Evolutionary conservation across 1,140 invertebrate genomes (phyloP), one percentile per base, ranked within the genome.

Genomic region (Leptopilina clavipes): DNA sequence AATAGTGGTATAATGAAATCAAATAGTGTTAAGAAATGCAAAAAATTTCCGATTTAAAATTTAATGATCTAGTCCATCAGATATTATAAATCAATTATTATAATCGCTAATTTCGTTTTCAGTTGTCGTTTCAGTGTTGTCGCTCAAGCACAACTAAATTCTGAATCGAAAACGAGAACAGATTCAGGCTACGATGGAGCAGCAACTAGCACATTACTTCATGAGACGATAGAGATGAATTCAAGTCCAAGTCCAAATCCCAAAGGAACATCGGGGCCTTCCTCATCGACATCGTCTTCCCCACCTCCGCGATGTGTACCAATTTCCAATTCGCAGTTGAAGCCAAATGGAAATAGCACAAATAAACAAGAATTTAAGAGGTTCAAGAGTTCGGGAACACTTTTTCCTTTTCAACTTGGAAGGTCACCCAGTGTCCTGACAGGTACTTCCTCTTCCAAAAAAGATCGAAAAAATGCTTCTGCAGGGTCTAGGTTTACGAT

Each of bases 401-500:
- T 91, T 44, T 75, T 90, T 11, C 88, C 89, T n/a, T 80, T 89
- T 25, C 88, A 88, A 40, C 76, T 90, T 31, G 84, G 84, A 37
- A 82, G 86, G 22, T 86, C 84, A 70, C 85, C 86, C 8, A 89
- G 86, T 71, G 85, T 86, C 17, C 73, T 88, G 70, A 84, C 84
- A 0, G 78, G 76, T 7, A 83, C 84, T 44, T 85, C 82, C 5
- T 80, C 84, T 2, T 82, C 88, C 18, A 95, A 95, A 86, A 95
- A 95, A 84, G 94, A 95, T 76, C 91, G 93, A 52, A 95, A 95
- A 87, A 86, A 87, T 77, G 92, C 93, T 5, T 91, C 92, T 19
- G 86, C 92, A 0, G 93, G 93, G 3, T 93, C 94, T n/a, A 93
- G 96, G 83, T 97, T 97, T 89, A 97, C 96, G 75, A 97, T 97